phyloP scores from a whole-genome alignment of 2,888 invertebrate genomes.

The Idaea aversata region DNA sequence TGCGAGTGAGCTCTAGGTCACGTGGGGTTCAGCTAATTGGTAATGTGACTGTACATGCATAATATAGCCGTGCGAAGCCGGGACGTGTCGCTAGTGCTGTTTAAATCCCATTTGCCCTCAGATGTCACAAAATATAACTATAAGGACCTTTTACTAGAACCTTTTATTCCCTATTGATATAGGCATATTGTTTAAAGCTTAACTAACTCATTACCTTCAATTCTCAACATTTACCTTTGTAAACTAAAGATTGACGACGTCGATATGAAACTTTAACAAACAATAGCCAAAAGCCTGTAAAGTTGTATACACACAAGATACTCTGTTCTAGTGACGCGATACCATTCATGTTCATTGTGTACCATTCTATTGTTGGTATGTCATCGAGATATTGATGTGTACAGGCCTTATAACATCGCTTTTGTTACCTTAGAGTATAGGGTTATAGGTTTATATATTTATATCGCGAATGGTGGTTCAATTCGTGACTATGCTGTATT shows the following conservation, averaged over 20 bases:
- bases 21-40: too few relatives aligned
- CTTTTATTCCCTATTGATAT: too few relatives aligned
- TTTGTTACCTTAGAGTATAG: neutral
- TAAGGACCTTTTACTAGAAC: too few relatives aligned
- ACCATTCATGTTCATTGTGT: neutral
- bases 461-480: neutral
- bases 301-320: neutral
- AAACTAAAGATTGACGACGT: neutral
- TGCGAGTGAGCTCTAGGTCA: too few relatives aligned
- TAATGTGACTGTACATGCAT: too few relatives aligned
- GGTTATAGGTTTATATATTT: neutral
- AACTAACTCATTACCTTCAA: neutral
- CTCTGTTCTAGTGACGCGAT: neutral
- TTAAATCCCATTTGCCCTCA: too few relatives aligned
- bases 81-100: too few relatives aligned
- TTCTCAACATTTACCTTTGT: neutral
- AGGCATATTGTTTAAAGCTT: neutral
- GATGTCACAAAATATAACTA: too few relatives aligned
- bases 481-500: neutral
- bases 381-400: neutral
- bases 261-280: neutral
- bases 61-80: too few relatives aligned
- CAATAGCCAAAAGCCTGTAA: neutral
- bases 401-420: neutral
- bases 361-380: neutral